Evolutionary conservation across 2,888 invertebrate species (phyloP), one percentile per base, ranked within the genome.

Genomic region (Masnerella sp.): DNA sequence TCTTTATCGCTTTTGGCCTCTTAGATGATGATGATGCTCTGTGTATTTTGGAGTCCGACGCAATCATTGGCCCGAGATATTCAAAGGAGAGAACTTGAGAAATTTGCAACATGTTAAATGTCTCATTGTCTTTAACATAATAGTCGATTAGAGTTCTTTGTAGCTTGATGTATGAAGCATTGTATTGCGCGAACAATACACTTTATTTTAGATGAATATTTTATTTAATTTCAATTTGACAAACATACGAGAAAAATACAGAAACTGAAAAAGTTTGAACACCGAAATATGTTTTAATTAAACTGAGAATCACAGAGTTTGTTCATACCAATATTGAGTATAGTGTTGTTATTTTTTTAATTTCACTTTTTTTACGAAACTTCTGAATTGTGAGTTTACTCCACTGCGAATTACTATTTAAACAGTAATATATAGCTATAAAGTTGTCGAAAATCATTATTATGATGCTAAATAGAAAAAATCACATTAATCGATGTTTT

Each of bases 141-240:
- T 73, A 67, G 72, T 67, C 72, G 72, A 73, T 73, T 73, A 67
- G 61, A 67, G 67, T 73, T 73, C 73, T 73, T 73, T 73, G 73
- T 62, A 45, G 58, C 58, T 62, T 73, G 73, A 73, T 73, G 73
- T 73, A 73, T 62, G 73, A 62, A 73, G 73, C 67, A 73, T 73
- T 73, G 73, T 73, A 62, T 62, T 56, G 49, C 2, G 47, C 12
- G 30, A 73, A 71, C 67, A 67, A 73, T 73, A 56, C 61, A 51
- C 56, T 73, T 73, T 73, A 73, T 73, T 73, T 68, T 51, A 54
- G 51, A 67, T 61, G 61, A 72, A 62, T 73, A 73, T 73, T 68
- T 73, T 62, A 61, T 72, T 72, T 59, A 72, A 71, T 70, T 43
- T 62, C 56, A 52, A 58, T 71, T 47, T 61, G 62, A 47, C 52